These are phyloP conservation scores for Vulpes vulpes DNA, from an alignment of 2,113 vertebrate genomes.

Conservation along the genomic window DNA sequence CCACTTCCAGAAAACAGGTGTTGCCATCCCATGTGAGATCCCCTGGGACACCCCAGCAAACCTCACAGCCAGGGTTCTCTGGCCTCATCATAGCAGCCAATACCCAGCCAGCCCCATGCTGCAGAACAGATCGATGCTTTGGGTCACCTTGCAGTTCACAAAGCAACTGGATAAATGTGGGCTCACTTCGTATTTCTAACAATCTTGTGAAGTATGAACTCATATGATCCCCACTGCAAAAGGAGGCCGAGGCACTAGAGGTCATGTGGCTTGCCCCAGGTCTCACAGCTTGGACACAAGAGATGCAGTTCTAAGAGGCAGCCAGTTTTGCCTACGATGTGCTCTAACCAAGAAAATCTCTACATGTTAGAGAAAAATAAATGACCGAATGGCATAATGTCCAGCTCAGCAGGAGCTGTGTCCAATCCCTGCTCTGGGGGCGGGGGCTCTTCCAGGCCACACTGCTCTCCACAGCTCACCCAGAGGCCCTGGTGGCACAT, in stretches of 20 bases:
- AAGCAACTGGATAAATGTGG: neutral
- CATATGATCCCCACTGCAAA: neutral
- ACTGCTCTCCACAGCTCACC: neutral
- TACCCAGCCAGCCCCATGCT: neutral
- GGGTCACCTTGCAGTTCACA: neutral
- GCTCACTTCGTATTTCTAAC: neutral
- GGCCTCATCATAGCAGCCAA: neutral
- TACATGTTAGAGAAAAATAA: neutral
- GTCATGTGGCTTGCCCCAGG: neutral
- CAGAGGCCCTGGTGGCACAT: neutral
- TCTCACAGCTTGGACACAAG: neutral
- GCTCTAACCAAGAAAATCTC: neutral
- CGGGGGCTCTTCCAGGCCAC: accelerated
- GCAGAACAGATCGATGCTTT: neutral
- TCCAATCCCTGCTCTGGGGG: accelerated
- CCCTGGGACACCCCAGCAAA: neutral
- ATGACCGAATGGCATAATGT: accelerated
- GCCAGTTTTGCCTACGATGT: neutral
- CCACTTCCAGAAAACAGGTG: neutral
- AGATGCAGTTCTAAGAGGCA: neutral
- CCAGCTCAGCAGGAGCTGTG: neutral
- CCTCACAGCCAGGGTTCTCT: neutral
- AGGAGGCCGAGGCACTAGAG: neutral
- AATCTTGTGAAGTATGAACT: neutral
- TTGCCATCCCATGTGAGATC: neutral